Evolutionary conservation across 92 coral and sea anemone species (phyloP), one percentile per base, ranked within the genome.

Genomic region (Desmophyllum pertusum): DNA sequence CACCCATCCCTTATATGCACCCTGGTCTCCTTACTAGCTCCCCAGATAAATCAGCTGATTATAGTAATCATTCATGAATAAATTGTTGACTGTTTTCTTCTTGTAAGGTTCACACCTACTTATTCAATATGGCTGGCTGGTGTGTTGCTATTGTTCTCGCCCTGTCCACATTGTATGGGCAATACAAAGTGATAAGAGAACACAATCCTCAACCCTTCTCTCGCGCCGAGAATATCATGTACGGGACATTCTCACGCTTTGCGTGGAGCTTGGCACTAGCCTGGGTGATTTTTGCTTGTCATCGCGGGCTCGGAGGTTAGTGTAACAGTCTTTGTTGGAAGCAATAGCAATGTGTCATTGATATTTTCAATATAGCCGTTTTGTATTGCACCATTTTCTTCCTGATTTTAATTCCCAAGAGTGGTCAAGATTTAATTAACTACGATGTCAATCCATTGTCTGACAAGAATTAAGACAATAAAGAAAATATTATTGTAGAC

Each of bases 261-360:
- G 87, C 92, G 10, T 94, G 95, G 98, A 88, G 95, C 64, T 76
- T 94, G 84, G 95, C 98, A 36, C 84, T 92, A 37, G 98, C 98
- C 1, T 94, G 98, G 98, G 95, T 94, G 86, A 86, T 89, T 29
- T 94, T 89, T 73, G 95, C 92, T 36, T 94, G 98, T 70, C 98
- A 94, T 83, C 82, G 86, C 51, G 98, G 98, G 57, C 84, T 85
- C 68, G 98, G 98, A 73, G 98, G 98, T 94, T 45, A 66, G 87
- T 64, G 27, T 0, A 19, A 52, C 61, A 52, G 25, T n/a, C n/a
- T 52, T 21, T 2, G 6, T 18, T 18, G 6, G 5, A 5, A 52
- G 61, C 25, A n/a, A n/a, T n/a, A n/a, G n/a, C n/a, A n/a, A n/a
- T n/a, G n/a, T n/a, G n/a, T n/a, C n/a, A n/a, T n/a, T n/a, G n/a